A percentile compares a stretch with the other conserved stretches of the same genome.
Evolutionary conservation across 2,113 vertebrate species (phyloP).

Genomic region (Microcebus jonahi): DNA sequence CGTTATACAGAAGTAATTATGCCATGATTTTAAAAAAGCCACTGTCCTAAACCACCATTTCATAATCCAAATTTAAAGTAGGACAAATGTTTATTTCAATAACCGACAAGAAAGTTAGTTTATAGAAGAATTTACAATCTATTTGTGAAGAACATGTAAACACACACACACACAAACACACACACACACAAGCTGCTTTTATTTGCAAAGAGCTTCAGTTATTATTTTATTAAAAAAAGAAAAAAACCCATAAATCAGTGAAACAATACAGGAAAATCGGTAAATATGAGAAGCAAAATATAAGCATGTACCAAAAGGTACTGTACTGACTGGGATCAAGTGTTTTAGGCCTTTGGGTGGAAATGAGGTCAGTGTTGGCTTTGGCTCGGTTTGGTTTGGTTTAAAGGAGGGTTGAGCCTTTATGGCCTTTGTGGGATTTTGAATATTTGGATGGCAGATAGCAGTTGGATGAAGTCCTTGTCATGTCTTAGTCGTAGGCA

Average conservation of each 20-base stretch:
- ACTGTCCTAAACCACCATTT: neutral
- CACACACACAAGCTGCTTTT: neutral
- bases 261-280: neutral
- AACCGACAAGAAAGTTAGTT: neutral
- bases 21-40: neutral
- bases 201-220: neutral
- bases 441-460: neutral
- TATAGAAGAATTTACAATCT: neutral
- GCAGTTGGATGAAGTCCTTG: neutral
- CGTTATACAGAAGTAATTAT: neutral
- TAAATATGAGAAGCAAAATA: neutral
- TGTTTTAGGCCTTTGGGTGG: neutral
- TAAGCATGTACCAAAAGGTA: neutral
- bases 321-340: neutral
- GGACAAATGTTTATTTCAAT: neutral
- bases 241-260: neutral
- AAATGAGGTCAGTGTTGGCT: neutral
- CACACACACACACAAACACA: neutral
- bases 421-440: neutral
- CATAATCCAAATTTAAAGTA: neutral
- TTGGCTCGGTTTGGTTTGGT: neutral
- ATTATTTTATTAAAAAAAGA: neutral
- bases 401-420: neutral
- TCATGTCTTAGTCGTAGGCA: neutral
- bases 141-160: neutral